These are phyloP conservation scores for Labeo rohita DNA, from an alignment of 2,113 vertebrate species.

Conservation along the genomic window DNA sequence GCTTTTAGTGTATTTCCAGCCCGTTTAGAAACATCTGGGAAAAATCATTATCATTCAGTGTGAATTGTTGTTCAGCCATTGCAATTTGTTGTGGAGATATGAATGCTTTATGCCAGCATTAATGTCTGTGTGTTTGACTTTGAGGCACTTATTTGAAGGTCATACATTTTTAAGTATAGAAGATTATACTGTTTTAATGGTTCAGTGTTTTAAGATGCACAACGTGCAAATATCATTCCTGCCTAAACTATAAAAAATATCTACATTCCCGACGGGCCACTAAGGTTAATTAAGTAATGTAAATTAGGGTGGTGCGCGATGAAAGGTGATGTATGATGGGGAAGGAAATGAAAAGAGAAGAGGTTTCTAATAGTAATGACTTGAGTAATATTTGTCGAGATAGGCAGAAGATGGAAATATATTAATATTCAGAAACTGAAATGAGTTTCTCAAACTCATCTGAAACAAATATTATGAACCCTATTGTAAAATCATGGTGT, in stretches of 20 bases:
- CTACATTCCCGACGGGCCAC: not conserved
- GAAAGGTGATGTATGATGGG: constrained; percentile 16
- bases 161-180: not conserved
- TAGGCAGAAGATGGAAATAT: not conserved
- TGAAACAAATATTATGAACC: constrained; percentile 19
- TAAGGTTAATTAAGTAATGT: constrained; percentile 19
- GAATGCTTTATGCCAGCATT: constrained; percentile 6
- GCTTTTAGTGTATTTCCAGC: not conserved
- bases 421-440: not conserved
- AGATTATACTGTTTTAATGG: not conserved
- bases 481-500: not conserved
- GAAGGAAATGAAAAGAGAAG: constrained; percentile 14
- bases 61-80: constrained; percentile 1
- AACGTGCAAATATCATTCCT: not conserved
- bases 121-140: not conserved
- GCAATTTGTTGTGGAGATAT: not conserved
- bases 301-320: not conserved
- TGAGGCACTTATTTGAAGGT: constrained; percentile 8
- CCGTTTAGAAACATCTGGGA: constrained; percentile 20
- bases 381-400: not conserved
- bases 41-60: constrained; percentile 18
- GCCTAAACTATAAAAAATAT: not conserved
- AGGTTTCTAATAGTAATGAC: constrained; percentile 7
- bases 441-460: not conserved
- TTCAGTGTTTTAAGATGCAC: not conserved